Conservation (phyloP, 1,140 invertebrate species). For the Drosophila neocordata region DNA sequence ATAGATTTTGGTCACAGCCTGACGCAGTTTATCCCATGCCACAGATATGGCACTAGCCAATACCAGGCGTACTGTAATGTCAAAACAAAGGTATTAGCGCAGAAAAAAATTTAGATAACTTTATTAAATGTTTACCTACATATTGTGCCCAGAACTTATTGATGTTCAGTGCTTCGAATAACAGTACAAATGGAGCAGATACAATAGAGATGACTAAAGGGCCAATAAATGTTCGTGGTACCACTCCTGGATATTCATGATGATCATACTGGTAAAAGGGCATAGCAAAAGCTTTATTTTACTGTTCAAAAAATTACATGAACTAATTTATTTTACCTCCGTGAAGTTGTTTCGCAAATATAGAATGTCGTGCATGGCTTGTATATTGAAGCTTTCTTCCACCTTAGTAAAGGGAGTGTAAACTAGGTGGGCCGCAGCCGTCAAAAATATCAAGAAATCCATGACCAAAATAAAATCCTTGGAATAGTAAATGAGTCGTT, state of each 20-base stretch:
- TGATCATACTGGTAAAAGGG: slow-evolving; percentile 95
- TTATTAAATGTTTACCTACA: slow-evolving; percentile 88
- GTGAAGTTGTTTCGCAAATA: slow-evolving; percentile 93
- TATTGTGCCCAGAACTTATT: slow-evolving; percentile 96
- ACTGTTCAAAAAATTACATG: too few species aligned
- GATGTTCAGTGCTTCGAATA: slow-evolving; percentile 88
- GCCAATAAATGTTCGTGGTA: slow-evolving; percentile 97
- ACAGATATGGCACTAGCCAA: slow-evolving; percentile 90
- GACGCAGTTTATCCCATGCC: slow-evolving; percentile 89
- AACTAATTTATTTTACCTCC: slow-evolving; percentile 85
- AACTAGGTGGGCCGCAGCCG: slow-evolving; percentile 90
- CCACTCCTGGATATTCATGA: slow-evolving; percentile 98
- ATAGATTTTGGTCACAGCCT: slow-evolving; percentile 89
- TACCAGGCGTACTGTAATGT: slow-evolving; percentile 90
- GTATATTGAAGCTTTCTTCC: slow-evolving; percentile 99
- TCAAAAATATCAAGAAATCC: slow-evolving; percentile 84
- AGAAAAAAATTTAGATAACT: neutral
- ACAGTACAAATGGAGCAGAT: slow-evolving; percentile 89
- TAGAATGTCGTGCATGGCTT: slow-evolving; percentile 98
- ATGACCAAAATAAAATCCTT: slow-evolving; percentile 50
- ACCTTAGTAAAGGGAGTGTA: slow-evolving; percentile 99
- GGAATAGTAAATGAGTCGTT: slow-evolving; percentile 15
- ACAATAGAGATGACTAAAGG: slow-evolving; percentile 92
- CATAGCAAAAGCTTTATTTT: neutral
- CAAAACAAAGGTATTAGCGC: neutral